phyloP scores from a whole-genome alignment of 2,113 vertebrate genomes.

The Salminus brasiliensis region DNA sequence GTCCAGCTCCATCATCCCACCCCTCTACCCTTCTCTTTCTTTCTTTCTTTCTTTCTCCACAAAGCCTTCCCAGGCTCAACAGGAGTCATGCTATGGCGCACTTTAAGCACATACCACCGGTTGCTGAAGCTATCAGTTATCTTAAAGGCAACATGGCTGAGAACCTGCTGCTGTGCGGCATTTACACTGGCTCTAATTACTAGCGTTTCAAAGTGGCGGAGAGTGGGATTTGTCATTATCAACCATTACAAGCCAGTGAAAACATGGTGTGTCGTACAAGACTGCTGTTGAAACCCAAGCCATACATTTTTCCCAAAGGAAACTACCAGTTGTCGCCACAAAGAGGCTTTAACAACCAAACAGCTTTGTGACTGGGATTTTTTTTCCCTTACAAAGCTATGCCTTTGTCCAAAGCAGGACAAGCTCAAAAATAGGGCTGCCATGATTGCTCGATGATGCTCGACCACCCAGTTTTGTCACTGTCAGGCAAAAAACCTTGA shows the following conservation, averaged over 20 bases:
- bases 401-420: too few relatives aligned
- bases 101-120: conserved; percentile 22
- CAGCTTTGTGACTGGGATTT: too few relatives aligned
- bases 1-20: conserved; percentile 47
- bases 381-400: neutral
- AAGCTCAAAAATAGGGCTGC: too few relatives aligned
- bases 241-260: conserved; percentile 42
- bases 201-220: conserved; percentile 26
- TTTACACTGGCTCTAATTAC: conserved; percentile 47
- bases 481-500: too few relatives aligned
- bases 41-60: conserved; percentile 48
- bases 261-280: neutral
- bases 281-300: conserved; percentile 17
- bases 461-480: too few relatives aligned
- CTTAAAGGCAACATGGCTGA: conserved; percentile 21
- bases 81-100: conserved; percentile 25
- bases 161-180: conserved; percentile 20
- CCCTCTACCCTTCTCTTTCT: conserved; percentile 52
- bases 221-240: conserved; percentile 42
- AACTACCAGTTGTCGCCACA: conserved; percentile 12
- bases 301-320: conserved; percentile 8
- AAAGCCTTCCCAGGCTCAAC: conserved; percentile 37
- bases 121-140: conserved; percentile 28
- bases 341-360: too few relatives aligned
- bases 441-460: too few relatives aligned